Base-by-base conservation (phyloP, 2,888 invertebrate species). In the Eupithecia pulchellata region DNA sequence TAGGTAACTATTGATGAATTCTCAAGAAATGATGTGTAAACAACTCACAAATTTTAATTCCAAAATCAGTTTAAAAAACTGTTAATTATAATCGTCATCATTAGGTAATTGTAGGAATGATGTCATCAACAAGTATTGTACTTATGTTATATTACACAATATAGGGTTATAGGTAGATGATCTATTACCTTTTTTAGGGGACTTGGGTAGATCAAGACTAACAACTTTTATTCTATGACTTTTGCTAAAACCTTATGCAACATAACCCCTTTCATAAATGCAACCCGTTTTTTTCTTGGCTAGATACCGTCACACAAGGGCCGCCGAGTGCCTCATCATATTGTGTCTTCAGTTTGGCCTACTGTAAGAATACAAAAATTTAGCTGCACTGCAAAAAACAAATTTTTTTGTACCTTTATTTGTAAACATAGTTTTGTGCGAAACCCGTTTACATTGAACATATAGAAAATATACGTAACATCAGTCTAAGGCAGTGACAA, bases 401-500 rank as follows among this genome's bases (percentile, higher is more conserved):
- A n/a, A n/a, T n/a, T n/a, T n/a, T n/a, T n/a, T n/a, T n/a, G n/a
- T n/a, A 42, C 42, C 42, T 42, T 36, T 42, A n/a, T 42, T 1
- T n/a, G 32, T 34, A 9, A 30, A 55, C 36, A 61, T 17, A 30
- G 66, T 67, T 60, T 67, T 61, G 39, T 47, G 29, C 42, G 63
- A 60, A 60, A 72, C 61, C 71, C 39, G 14, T 13, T 25, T 25
- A 34, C 13, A 70, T 34, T 61, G 57, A 65, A 65, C 84, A 81
- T 79, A 90, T 87, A 90, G 85, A 90, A 88, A 86, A 86, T 82
- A 84, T 85, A 79, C 85, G 89, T 90, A 92, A 92, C 87, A 90
- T 92, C 91, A 91, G 92, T 93, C 92, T 88, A 91, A 91, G 92
- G 93, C 93, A 93, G 93, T 93, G 92, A 90, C 86, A 90, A 92